Evolutionary conservation across 2,888 invertebrate genomes (phyloP), one percentile per base, ranked within the genome.

Genomic region (Dendrolimus pini): DNA sequence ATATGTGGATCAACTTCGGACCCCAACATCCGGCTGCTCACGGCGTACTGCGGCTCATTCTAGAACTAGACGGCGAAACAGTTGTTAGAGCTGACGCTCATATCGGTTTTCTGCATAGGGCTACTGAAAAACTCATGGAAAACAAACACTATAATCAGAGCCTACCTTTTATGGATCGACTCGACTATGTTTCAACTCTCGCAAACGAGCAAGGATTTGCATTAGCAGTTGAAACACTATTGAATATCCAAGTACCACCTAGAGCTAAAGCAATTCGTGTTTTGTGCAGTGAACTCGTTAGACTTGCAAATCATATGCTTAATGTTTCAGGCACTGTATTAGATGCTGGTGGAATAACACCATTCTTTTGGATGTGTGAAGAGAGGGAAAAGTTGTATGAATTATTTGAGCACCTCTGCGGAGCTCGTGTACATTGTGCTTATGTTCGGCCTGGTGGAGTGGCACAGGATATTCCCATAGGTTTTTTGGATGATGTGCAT

Each of bases 11-110:
- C 12, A 98, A 98, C 79, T 97, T 97, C 80, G 97, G 97, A 0
- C 97, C 97, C 0, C 95, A 95, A 66, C 97, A 97, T 89, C 97
- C 97, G 1, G 96, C 97, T 3, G 97, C 97, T 53, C 97, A 98
- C 75, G 97, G 97, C 8, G 97, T 97, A 52, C 85, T 97, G 41
- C 92, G 97, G 56, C 85, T 97, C 56, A 93, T 98, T 9, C 80
- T 96, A 30, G 94, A 96, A 71, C 79, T 98, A 55, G 96, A 97
- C 63, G 97, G 96, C 54, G 97, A 98, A 93, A 93, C 93, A 7
- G 95, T 98, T 0, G 82, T 94, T 41, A 85, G 94, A 63, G 94
- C 96, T 6, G 96, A 96, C 82, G 96, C 97, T 2, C 97, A 97
- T 71, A 94, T 97, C 65, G 97, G 97, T 0, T 93, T 97, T 41